phyloP scores from a whole-genome alignment of 2,113 vertebrate genomes.

The Tichodroma muraria region DNA sequence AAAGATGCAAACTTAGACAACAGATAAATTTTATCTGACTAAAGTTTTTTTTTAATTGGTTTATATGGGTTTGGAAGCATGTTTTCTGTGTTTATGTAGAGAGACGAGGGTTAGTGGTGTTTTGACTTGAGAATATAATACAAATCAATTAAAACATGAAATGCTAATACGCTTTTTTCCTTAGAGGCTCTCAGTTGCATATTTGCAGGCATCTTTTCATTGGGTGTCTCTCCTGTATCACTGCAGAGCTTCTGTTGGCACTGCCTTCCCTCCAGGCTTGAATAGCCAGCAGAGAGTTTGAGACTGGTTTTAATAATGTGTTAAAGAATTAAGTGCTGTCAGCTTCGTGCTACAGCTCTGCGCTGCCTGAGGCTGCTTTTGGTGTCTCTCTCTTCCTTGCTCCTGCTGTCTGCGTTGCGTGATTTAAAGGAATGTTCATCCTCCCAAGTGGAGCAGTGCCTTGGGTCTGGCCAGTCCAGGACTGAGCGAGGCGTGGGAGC shows the following conservation, averaged over 20 bases:
- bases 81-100: background rate
- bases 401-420: background rate
- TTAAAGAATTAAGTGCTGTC: background rate
- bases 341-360: background rate
- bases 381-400: background rate
- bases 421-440: background rate
- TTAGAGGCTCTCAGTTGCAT: background rate
- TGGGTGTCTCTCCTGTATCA: background rate
- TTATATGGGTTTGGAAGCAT: background rate
- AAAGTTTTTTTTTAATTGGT: background rate
- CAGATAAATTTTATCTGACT: background rate
- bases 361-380: background rate
- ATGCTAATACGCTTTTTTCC: background rate
- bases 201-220: background rate
- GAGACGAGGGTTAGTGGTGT: background rate
- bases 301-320: background rate
- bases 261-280: background rate
- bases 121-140: background rate
- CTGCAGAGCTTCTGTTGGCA: background rate
- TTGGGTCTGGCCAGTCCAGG: background rate
- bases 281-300: background rate
- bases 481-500: background rate
- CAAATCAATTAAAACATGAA: background rate
- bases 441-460: accelerated
- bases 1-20: background rate